Conservation (phyloP, 1,140 invertebrate species). For the Microplitis demolitor region DNA sequence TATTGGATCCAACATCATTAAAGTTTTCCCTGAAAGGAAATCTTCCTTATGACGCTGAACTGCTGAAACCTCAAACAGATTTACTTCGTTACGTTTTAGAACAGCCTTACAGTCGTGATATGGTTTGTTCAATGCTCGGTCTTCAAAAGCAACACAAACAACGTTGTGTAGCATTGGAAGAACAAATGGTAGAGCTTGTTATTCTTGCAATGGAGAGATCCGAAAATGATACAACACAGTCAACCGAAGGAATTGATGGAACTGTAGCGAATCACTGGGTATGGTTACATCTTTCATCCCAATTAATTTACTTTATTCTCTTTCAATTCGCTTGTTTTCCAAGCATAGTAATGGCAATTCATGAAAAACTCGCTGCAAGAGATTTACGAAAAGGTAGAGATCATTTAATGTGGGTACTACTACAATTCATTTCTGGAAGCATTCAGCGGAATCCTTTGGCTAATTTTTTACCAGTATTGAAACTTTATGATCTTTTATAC, state of each 20-base stretch:
- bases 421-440: slow-evolving; percentile 95
- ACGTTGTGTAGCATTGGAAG: slow-evolving; percentile 86
- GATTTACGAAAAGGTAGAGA: slow-evolving; percentile 89
- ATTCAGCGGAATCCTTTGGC: slow-evolving; percentile 92
- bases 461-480: slow-evolving; percentile 89
- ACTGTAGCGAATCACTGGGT: slow-evolving; percentile 79
- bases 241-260: slow-evolving; percentile 66
- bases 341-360: slow-evolving; percentile 86
- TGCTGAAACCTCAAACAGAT: slow-evolving; percentile 87
- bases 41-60: slow-evolving; percentile 87
- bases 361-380: slow-evolving; percentile 82
- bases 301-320: slow-evolving; percentile 94
- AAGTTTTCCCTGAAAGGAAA: slow-evolving; percentile 90
- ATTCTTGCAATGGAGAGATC: slow-evolving; percentile 91
- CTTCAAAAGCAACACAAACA: slow-evolving; percentile 92
- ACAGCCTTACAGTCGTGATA: slow-evolving; percentile 94
- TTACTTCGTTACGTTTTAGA: slow-evolving; percentile 89
- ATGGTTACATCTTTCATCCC: slow-evolving; percentile 93
- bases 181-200: slow-evolving; percentile 90
- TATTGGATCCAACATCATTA: slow-evolving; percentile 83
- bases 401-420: slow-evolving; percentile 96
- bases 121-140: slow-evolving; percentile 93
- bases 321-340: slow-evolving; percentile 94
- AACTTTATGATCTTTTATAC: slow-evolving; percentile 90
- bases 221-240: slow-evolving; percentile 68